Conservation (phyloP, 2,113 vertebrate genomes). For the Lethenteron reissneri region DNA sequence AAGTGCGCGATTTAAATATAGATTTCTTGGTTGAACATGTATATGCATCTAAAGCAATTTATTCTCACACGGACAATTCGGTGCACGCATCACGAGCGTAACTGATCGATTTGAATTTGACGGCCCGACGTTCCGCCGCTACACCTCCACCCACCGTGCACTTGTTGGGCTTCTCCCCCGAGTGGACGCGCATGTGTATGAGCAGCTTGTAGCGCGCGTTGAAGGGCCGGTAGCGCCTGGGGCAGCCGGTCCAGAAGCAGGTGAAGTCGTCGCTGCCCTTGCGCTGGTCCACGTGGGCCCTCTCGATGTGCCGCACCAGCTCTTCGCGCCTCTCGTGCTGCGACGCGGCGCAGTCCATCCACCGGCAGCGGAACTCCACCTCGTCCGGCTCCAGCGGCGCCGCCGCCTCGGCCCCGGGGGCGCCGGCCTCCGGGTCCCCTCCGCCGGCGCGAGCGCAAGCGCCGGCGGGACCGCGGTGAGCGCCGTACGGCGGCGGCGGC, state of each 20-base stretch:
- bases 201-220: constrained; percentile 98
- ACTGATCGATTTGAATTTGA: too few relatives aligned
- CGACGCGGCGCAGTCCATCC: constrained; percentile 74
- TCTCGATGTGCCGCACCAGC: constrained; percentile 96
- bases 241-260: constrained; percentile 94
- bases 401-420: too few relatives aligned
- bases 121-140: too few relatives aligned
- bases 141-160: constrained; percentile 66
- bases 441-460: too few relatives aligned
- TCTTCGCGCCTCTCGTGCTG: constrained; percentile 70
- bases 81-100: too few relatives aligned
- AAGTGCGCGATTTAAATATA: too few relatives aligned
- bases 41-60: too few relatives aligned
- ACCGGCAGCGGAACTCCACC: constrained; percentile 59
- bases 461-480: too few relatives aligned
- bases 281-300: constrained; percentile 88
- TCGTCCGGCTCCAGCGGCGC: background rate
- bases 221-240: constrained; percentile 90
- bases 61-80: too few relatives aligned
- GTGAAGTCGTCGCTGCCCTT: constrained; percentile 91
- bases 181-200: constrained; percentile 98
- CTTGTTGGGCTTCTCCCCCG: constrained; percentile 96
- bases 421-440: too few relatives aligned
- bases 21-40: too few relatives aligned
- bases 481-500: too few relatives aligned